Evolutionary conservation across 2,797 vertebrate genomes (phyloP).

Genomic region (Pseudochaenichthys georgianus): DNA sequence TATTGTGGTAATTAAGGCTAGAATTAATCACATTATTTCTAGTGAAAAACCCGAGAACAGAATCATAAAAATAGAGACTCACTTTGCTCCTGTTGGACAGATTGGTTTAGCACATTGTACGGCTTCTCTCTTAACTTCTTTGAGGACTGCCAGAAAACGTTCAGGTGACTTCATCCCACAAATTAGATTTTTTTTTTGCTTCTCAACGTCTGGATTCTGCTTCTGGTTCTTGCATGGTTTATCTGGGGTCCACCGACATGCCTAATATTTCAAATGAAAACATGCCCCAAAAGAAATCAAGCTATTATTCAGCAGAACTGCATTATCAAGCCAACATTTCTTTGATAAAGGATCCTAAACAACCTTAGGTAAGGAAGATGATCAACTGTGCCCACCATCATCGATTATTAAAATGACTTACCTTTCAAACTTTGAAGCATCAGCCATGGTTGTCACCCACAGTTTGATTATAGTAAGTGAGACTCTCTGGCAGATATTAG

Average conservation of each 20-base stretch:
- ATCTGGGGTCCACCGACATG: not conserved
- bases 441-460: slow-evolving; percentile 35
- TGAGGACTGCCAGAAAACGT: not conserved
- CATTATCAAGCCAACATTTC: not conserved
- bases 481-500: slow-evolving; percentile 32
- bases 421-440: slow-evolving; percentile 25
- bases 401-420: slow-evolving; percentile 3
- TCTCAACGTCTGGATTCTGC: not conserved
- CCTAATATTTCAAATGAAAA: slow-evolving; percentile 29
- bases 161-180: not conserved
- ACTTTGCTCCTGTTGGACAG: not conserved
- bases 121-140: not conserved
- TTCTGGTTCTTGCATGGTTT: not conserved
- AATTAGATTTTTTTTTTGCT: no score
- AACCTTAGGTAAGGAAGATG: not conserved
- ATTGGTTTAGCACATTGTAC: not conserved
- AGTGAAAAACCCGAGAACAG: accelerated
- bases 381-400: not conserved
- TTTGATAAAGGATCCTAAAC: not conserved
- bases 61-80: not conserved
- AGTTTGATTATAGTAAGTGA: slow-evolving; percentile 21
- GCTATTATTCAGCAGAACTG: slow-evolving; percentile 2
- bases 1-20: not conserved
- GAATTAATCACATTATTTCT: not conserved
- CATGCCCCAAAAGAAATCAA: not conserved